Conservation (phyloP, 2,888 invertebrate genomes). For the Melipona bicolor region DNA sequence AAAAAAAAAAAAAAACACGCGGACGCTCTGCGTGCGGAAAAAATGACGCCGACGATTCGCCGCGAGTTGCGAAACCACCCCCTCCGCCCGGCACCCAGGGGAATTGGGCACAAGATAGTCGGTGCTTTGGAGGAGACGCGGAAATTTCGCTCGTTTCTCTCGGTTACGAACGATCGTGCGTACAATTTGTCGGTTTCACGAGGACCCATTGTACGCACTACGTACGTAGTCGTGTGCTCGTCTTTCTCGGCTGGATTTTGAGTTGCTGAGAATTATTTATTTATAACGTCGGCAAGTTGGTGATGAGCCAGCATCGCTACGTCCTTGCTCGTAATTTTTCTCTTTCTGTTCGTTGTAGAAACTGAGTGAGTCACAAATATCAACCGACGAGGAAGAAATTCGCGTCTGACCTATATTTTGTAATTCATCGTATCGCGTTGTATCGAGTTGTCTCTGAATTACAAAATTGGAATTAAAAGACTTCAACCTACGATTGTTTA, state of each 20-base stretch:
- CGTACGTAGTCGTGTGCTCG: not conserved
- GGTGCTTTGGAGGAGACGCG: slow-evolving; percentile 45
- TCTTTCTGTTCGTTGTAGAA: no score
- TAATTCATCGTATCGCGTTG: no score
- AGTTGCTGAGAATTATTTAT: not conserved
- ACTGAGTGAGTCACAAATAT: no score
- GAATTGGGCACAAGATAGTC: slow-evolving; percentile 35
- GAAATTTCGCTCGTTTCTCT: slow-evolving; percentile 42
- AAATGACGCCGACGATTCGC: slow-evolving; percentile 42
- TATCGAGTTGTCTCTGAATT: no score
- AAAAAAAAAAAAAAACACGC: slow-evolving; percentile 21
- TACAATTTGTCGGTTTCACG: not conserved
- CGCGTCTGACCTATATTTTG: no score
- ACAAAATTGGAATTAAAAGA: no score
- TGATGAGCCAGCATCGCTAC: no score
- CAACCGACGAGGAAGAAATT: no score
- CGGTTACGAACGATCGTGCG: slow-evolving; percentile 31
- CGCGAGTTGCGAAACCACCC: slow-evolving; percentile 48
- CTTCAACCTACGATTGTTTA: no score
- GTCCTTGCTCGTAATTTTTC: no score
- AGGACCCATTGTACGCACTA: not conserved
- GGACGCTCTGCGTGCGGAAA: slow-evolving; percentile 45
- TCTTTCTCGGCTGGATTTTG: not conserved
- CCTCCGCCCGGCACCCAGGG: slow-evolving; percentile 23
- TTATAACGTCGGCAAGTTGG: no score